Conservation (phyloP, 2,888 invertebrate genomes). For the Melipona bicolor region DNA sequence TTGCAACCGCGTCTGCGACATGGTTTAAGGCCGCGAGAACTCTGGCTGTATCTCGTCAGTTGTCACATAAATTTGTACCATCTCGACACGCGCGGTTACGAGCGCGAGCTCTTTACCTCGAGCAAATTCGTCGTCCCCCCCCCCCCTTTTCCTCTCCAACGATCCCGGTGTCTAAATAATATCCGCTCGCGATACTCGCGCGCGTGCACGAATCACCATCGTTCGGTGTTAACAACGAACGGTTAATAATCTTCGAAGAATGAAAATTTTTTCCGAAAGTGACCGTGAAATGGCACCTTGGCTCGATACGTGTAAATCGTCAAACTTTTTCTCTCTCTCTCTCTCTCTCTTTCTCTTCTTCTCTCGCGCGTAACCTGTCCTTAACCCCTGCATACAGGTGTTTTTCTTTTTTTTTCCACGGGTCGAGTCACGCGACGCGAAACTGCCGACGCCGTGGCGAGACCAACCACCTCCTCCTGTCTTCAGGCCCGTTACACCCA, state of each 20-base stretch:
- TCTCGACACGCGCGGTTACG: slow-evolving; percentile 19
- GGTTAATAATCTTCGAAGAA: not conserved
- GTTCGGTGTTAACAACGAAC: not conserved
- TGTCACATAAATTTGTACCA: slow-evolving; percentile 58
- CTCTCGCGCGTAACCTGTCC: slow-evolving; percentile 14
- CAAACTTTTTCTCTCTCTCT: slow-evolving; percentile 16
- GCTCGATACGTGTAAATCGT: slow-evolving; percentile 21
- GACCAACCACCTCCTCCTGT: slow-evolving; percentile 24
- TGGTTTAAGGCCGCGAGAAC: slow-evolving; percentile 49
- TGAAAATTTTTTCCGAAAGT: not conserved
- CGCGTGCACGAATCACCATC: not conserved
- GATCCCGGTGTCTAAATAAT: slow-evolving; percentile 1
- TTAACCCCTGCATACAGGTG: slow-evolving; percentile 62
- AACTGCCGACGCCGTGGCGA: slow-evolving; percentile 23
- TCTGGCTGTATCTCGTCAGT: slow-evolving; percentile 48
- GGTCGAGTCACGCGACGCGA: slow-evolving; percentile 66
- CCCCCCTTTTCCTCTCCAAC: not conserved
- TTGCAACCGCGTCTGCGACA: slow-evolving; percentile 45
- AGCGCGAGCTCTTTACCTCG: slow-evolving; percentile 22
- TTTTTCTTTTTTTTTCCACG: slow-evolving; percentile 43
- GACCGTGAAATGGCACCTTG: slow-evolving; percentile 45
- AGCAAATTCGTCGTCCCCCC: slow-evolving; percentile 33
- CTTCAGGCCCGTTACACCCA: slow-evolving; percentile 23
- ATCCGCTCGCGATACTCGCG: slow-evolving; percentile 3
- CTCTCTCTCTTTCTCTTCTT: not conserved